Conservation (phyloP, 2,888 invertebrate species). For the Nebria brevicollis region DNA sequence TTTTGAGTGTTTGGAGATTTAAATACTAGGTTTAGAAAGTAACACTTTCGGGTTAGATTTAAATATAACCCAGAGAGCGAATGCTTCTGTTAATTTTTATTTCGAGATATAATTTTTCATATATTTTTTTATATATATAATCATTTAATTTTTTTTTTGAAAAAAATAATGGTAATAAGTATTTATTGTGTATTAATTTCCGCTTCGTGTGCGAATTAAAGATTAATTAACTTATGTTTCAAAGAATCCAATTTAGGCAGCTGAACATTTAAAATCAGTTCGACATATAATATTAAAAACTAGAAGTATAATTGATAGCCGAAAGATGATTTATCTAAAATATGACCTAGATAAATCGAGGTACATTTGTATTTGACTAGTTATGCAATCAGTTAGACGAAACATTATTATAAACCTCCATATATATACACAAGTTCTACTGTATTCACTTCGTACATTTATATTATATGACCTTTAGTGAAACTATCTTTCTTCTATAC, state of each 20-base stretch:
- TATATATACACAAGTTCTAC: slow-evolving; percentile 1
- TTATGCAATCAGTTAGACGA: background rate
- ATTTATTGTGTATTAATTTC: too few relatives aligned
- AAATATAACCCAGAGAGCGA: too few relatives aligned
- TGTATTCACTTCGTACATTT: background rate
- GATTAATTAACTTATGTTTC: background rate
- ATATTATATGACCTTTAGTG: slow-evolving; percentile 5
- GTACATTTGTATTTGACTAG: background rate
- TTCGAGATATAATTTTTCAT: too few relatives aligned
- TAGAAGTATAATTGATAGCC: slow-evolving; percentile 20
- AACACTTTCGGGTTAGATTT: background rate
- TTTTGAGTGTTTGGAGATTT: background rate
- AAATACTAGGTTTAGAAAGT: background rate
- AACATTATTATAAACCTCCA: slow-evolving; percentile 7
- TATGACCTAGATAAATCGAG: slow-evolving; percentile 32
- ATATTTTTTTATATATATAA: too few relatives aligned
- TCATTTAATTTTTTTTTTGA: too few relatives aligned
- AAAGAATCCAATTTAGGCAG: background rate
- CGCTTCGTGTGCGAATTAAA: too few relatives aligned
- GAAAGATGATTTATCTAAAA: slow-evolving; percentile 35
- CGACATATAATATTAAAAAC: background rate
- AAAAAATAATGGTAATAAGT: too few relatives aligned
- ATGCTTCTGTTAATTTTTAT: too few relatives aligned
- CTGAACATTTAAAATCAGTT: background rate
- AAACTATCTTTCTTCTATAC: slow-evolving; percentile 8